Evolutionary conservation across 2,888 invertebrate species (phyloP).

Genomic region (Drosophila colorata): DNA sequence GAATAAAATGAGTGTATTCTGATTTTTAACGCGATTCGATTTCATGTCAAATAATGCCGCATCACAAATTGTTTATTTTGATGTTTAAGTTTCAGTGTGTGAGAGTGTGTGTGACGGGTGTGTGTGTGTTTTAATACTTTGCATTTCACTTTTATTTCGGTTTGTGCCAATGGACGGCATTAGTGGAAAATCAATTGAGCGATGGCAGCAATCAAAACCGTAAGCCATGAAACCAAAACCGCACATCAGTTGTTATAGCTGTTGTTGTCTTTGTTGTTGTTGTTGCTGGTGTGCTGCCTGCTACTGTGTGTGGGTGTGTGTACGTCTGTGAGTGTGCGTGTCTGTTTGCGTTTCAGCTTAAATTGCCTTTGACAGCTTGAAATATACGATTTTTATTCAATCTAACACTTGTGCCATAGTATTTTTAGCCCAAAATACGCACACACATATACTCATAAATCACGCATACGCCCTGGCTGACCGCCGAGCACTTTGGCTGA

Average conservation of each 20-base stretch:
- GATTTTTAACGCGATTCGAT: constrained; percentile 50
- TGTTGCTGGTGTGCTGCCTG: neutral
- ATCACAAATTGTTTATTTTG: constrained; percentile 68
- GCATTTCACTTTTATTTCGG: constrained; percentile 72
- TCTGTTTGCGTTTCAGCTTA: constrained; percentile 60
- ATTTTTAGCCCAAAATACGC: constrained; percentile 33
- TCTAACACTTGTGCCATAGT: constrained; percentile 51
- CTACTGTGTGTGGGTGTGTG: constrained; percentile 15
- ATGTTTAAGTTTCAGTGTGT: constrained; percentile 41
- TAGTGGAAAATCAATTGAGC: constrained; percentile 80
- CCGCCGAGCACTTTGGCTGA: constrained; percentile 36
- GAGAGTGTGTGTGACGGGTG: constrained; percentile 4
- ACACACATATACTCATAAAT: constrained; percentile 13
- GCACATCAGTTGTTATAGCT: constrained; percentile 61
- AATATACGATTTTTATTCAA: constrained; percentile 71
- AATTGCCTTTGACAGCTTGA: constrained; percentile 73
- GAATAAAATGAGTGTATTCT: constrained; percentile 34
- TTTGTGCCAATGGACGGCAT: constrained; percentile 72
- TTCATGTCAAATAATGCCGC: constrained; percentile 56
- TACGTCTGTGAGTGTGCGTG: constrained; percentile 22
- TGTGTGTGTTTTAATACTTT: constrained; percentile 57
- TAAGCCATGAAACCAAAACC: constrained; percentile 79
- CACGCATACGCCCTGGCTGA: constrained; percentile 31
- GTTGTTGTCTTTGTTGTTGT: constrained; percentile 22
- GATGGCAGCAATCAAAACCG: constrained; percentile 79